Evolutionary conservation across 2,797 vertebrate genomes (phyloP), one percentile per base, ranked within the genome.

Genomic region (Numenius phaeopus): DNA sequence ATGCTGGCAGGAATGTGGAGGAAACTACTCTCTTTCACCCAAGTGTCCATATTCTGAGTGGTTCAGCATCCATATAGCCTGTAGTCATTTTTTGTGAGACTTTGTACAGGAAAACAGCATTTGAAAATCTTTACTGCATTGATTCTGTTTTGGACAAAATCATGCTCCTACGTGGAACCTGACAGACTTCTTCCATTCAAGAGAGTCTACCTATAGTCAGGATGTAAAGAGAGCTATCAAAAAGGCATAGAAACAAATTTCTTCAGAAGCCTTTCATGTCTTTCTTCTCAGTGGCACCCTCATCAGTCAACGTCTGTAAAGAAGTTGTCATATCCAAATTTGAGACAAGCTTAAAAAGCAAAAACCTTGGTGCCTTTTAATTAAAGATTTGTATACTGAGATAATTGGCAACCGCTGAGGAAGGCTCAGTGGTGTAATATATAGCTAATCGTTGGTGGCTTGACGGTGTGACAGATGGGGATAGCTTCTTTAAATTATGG

Each of bases 351-450:
- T 90, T 92, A 78, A 54, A 92, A 77, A 92, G 55, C 3, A 5
- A 89, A 95, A 93, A 84, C 7, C 37, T 84, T 72, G 47, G 52
- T 83, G 54, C 23, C 37, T 90, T 92, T 90, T 93, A 91, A 94
- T 86, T 91, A 81, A 91, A 76, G 72, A 73, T 91, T 84, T 87
- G 39, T 84, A 46, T 34, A 20, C 19, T 64, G 86, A 83, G 55
- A 89, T 83, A 96, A 90, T 32, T 87, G 78, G 52, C 44, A 87
- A 47, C 23, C 0, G 0, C 49, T 59, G 85, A 87, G 64, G 64
- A 84, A 88, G 52, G 37, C 47, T 96, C 47, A 59, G 19, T 84
- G 71, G 40, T 89, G n/a, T 61, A 94, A 75, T 73, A 77, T 73
- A 76, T 9, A 91, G 72, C 54, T 86, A 85, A 83, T 84, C 0